Evolutionary conservation across 92 coral and sea anemone genomes (phyloP), one percentile per base, ranked within the genome.

Genomic region (Porites divaricata): DNA sequence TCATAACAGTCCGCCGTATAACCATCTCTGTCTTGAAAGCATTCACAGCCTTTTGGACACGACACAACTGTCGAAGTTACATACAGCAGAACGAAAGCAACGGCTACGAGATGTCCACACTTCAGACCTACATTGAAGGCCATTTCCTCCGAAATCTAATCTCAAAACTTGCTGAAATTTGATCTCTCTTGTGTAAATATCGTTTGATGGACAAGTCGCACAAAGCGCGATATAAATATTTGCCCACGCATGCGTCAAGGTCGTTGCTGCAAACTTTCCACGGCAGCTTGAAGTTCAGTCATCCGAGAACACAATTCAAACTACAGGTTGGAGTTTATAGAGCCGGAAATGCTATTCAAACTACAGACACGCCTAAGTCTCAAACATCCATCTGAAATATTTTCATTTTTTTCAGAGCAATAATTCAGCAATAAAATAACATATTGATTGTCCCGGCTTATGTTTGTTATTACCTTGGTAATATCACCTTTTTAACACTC

Each of bases 71-170:
- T 26, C 50, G 72, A 26, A 45, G 71, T 21, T 2, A 71, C 70
- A 70, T 8, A 61, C 15, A 81, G 61, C 22, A 81, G 78, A 0
- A 81, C 23, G 15, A 81, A 59, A 20, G 24, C 35, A 25, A 71
- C 26, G 57, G 56, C 63, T 67, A 67, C 66, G 16, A 67, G 57
- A 75, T 80, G 74, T 81, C 75, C 72, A 77, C 86, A 81, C 63
- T 57, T 69, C 49, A 6, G 16, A 28, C 45, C 78, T 15, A 48
- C 78, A 62, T 9, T 74, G 70, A 71, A 63, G 63, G 64, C 80
- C 87, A 83, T 83, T 83, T 83, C 87, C 87, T 74, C 53, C 64
- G 35, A 65, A 64, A 79, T 79, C 41, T 79, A 67, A 79, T 45
- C 81, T 22, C 74, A 8, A 8, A 81, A 3, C 66, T 76, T 8